phyloP scores from a whole-genome alignment of 2,888 invertebrate genomes.

The Mesoligia furuncula region DNA sequence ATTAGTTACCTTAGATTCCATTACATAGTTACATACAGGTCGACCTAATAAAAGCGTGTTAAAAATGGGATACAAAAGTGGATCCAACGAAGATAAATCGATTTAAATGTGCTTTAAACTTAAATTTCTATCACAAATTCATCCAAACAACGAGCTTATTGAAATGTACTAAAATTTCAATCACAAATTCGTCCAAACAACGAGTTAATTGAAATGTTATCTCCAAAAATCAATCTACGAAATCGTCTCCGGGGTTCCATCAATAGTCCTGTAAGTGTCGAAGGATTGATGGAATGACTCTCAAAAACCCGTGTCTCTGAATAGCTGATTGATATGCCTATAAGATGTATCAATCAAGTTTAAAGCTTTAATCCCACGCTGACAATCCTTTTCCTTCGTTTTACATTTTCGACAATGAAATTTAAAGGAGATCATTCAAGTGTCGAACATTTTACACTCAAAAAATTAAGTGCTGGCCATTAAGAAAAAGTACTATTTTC shows the following conservation, averaged over 20 bases:
- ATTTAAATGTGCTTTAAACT: conserved; percentile 1
- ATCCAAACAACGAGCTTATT: conserved; percentile 23
- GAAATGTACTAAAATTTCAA: not conserved
- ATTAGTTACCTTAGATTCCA: too few species aligned
- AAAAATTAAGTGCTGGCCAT: not conserved
- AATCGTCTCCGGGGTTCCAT: conserved; percentile 27
- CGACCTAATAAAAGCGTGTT: too few species aligned
- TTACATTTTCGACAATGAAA: conserved; percentile 3
- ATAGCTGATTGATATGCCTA: conserved; percentile 51
- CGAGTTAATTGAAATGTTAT: conserved; percentile 31
- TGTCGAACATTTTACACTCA: not conserved
- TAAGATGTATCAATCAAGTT: conserved; percentile 29
- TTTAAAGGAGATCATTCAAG: conserved; percentile 13
- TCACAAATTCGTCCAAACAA: conserved; percentile 11
- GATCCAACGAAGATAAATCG: too few species aligned
- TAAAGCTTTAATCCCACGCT: not conserved
- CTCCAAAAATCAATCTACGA: conserved; percentile 21
- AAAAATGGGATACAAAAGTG: too few species aligned
- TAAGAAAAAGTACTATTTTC: not conserved
- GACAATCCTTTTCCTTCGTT: conserved; percentile 10
- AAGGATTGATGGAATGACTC: conserved; percentile 48
- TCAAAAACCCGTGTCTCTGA: conserved; percentile 32
- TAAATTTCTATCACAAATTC: conserved; percentile 15
- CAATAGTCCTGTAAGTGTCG: conserved; percentile 22
- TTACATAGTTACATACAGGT: too few species aligned